Percentiles rank a stretch among this genome's conserved stretches.
Evolutionary conservation across 1,140 invertebrate genomes (phyloP).

Genomic region (Orius insidiosus): DNA sequence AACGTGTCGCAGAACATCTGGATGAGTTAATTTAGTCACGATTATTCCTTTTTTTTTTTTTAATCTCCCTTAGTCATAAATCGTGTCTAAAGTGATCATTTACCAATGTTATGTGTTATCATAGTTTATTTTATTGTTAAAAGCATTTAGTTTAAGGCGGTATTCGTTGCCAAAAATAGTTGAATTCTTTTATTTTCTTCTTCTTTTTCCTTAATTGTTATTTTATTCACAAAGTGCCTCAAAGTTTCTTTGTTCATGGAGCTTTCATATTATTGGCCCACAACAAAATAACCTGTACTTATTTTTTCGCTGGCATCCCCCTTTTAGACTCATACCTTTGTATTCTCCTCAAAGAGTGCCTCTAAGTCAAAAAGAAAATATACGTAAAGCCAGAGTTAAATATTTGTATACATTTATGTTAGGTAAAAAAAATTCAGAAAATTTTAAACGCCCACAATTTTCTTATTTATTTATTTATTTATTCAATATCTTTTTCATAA

Average conservation of each 20-base stretch:
- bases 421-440: no score
- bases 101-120: conserved; percentile 9
- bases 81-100: conserved; percentile 1
- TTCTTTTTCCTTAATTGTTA: background rate
- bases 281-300: conserved; percentile 3
- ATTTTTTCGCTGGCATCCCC: conserved; percentile 6
- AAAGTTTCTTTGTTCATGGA: background rate
- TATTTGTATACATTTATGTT: no score
- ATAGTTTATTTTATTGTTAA: conserved; percentile 9
- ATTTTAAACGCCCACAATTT: no score
- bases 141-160: background rate
- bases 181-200: background rate
- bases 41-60: background rate
- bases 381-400: conserved; percentile 2
- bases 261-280: background rate
- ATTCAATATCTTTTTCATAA: no score
- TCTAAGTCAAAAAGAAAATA: conserved; percentile 13
- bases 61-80: background rate
- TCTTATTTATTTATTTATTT: no score
- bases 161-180: background rate
- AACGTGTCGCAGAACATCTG: conserved; percentile 2
- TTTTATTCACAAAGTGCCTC: background rate
- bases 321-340: conserved; percentile 3
- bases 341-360: conserved; percentile 13
- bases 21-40: conserved; percentile 10